Conservation (phyloP, 2,797 vertebrate species). For the Ctenopoma multispine region DNA sequence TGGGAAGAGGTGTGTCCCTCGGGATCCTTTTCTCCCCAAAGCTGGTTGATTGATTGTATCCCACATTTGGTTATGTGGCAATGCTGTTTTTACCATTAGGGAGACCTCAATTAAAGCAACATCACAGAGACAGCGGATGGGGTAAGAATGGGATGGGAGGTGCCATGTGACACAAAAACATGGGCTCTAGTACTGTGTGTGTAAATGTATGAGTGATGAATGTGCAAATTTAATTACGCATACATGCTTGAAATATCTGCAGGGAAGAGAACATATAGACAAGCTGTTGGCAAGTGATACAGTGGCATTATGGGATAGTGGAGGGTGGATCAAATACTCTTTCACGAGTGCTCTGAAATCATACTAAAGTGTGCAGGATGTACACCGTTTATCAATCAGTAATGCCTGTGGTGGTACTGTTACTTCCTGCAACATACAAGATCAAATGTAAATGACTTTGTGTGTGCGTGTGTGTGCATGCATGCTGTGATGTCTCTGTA, state of each 20-base stretch:
- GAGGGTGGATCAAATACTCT: slow-evolving; percentile 7
- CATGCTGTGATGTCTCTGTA: not conserved
- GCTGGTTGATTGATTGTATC: slow-evolving; percentile 53
- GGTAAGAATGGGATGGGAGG: slow-evolving; percentile 10
- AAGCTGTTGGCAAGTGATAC: slow-evolving; percentile 19
- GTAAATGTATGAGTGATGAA: slow-evolving; percentile 25
- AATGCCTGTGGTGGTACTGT: slow-evolving; percentile 15
- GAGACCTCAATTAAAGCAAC: slow-evolving; percentile 54
- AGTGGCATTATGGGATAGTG: slow-evolving; percentile 24
- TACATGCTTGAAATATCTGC: slow-evolving; percentile 44
- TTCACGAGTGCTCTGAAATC: slow-evolving; percentile 7
- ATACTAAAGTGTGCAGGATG: slow-evolving; percentile 8
- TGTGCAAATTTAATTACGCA: slow-evolving; percentile 65
- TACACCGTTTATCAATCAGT: not conserved
- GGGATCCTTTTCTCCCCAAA: slow-evolving; percentile 55
- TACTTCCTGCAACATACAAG: not conserved
- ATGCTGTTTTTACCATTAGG: slow-evolving; percentile 26
- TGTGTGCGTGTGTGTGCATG: not conserved
- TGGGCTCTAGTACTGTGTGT: not conserved
- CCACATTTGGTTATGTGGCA: slow-evolving; percentile 51
- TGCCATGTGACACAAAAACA: slow-evolving; percentile 4
- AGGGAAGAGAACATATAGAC: slow-evolving; percentile 31
- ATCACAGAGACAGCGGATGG: slow-evolving; percentile 24
- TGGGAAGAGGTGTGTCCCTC: slow-evolving; percentile 58
- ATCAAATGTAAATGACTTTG: slow-evolving; percentile 17